Evolutionary conservation across 2,888 invertebrate genomes (phyloP), one percentile per base, ranked within the genome.

Genomic region (Eristalis arbustorum): DNA sequence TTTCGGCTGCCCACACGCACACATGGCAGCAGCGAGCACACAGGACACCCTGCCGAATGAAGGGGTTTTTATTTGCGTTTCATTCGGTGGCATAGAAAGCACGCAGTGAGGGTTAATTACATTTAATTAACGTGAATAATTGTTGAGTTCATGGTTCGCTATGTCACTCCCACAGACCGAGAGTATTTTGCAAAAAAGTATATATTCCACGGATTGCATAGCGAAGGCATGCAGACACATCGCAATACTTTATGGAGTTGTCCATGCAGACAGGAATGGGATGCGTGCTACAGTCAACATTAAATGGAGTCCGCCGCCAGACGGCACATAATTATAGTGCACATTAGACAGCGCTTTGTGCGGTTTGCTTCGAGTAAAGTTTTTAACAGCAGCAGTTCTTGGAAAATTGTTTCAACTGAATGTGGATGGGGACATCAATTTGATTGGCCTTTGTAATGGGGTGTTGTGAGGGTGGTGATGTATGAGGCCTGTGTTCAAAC

Each of bases 41-140:
- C 59, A 25, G 25, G 59, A 59, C 23, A 59, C 59, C 4, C 14
- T 23, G 59, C 0, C 3, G 31, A 31, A 31, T 31, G 31, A 31
- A 8, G 31, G 31, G 23, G 59, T 49, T 31, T 28, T 37, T 49
- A 34, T 76, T 31, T 40, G 34, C 31, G 31, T 67, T 59, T 31
- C 56, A 62, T 75, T 3, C 11, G 61, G 11, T 31, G 40, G 37
- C 31, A 68, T 61, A 23, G 25, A 40, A 25, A 23, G 57, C 40
- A 8, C 61, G 37, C 22, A 63, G n/a, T 63, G 37, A 49, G 28
- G 69, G 57, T 71, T 56, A 77, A 77, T 77, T 71, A 71, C 77
- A 77, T 69, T 77, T 77, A 77, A 77, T 77, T 77, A 77, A 77
- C 62, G 63, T 57, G 40, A 77, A 69, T 77, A 64, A 77, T 40